Evolutionary conservation across 2,797 vertebrate genomes (phyloP).

Genomic region (Myripristis murdjan): DNA sequence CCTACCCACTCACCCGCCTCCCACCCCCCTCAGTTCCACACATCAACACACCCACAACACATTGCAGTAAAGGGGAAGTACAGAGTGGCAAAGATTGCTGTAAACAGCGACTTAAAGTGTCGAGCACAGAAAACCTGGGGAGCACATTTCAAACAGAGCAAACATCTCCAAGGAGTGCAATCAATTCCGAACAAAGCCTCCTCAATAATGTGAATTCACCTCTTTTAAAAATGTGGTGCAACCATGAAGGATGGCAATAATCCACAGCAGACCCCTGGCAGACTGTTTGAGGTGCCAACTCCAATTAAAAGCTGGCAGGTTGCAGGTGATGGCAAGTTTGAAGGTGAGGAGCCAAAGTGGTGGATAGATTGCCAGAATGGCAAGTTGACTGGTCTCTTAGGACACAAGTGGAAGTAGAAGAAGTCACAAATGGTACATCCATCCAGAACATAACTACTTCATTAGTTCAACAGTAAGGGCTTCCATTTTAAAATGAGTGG

Average conservation of each 20-base stretch:
- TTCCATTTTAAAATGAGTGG: neutral
- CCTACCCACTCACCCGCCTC: no score
- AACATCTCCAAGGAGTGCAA: slow-evolving; percentile 33
- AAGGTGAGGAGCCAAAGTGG: slow-evolving; percentile 9
- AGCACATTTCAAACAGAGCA: slow-evolving; percentile 27
- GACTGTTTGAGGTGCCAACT: slow-evolving; percentile 1
- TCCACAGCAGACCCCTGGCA: slow-evolving; percentile 27
- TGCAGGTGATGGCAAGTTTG: slow-evolving; percentile 1
- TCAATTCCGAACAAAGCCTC: slow-evolving; percentile 39
- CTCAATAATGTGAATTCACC: slow-evolving; percentile 26
- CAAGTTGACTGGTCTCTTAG: slow-evolving; percentile 1
- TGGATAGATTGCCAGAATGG: slow-evolving; percentile 5
- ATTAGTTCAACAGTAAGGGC: neutral
- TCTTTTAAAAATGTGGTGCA: slow-evolving; percentile 24
- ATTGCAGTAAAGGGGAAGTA: slow-evolving; percentile 22
- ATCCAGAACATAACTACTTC: neutral
- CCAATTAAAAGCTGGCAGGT: slow-evolving; percentile 24
- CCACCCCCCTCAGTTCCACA: neutral
- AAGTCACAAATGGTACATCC: slow-evolving; percentile 21
- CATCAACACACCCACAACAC: neutral
- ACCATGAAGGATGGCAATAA: slow-evolving; percentile 30
- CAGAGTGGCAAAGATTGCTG: slow-evolving; percentile 10
- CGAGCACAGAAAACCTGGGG: slow-evolving; percentile 18
- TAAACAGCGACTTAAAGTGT: slow-evolving; percentile 33
- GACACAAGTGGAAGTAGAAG: neutral